These are phyloP conservation scores for Drosophila serrata DNA, from an alignment of 1,140 invertebrate genomes.

Conservation along the genomic window DNA sequence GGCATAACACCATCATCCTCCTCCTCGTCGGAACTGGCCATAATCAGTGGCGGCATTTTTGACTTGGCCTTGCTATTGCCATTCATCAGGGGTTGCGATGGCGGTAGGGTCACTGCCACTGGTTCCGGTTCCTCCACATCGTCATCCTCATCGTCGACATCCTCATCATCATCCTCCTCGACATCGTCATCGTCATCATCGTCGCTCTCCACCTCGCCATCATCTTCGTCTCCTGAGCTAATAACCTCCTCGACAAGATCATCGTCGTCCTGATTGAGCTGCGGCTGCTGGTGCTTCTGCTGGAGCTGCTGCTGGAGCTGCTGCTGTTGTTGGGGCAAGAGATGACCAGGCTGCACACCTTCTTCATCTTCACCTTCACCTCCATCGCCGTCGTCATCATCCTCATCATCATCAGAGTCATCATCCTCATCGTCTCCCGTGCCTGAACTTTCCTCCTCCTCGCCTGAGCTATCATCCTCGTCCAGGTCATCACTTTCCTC, in stretches of 20 bases:
- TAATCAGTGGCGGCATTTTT: conserved; percentile 34
- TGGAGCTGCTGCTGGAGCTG: conserved; percentile 1
- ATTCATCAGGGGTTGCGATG: conserved; percentile 38
- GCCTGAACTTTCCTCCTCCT: conserved; percentile 25
- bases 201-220: conserved; percentile 33
- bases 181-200: conserved; percentile 53
- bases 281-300: conserved; percentile 20
- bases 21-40: conserved; percentile 48
- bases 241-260: conserved; percentile 54
- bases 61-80: conserved; percentile 35
- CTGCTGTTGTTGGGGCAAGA: conserved; percentile 17
- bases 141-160: conserved; percentile 23
- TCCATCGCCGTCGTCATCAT: conserved; percentile 33
- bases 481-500: conserved; percentile 36
- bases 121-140: conserved; percentile 44
- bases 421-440: conserved; percentile 42
- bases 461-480: conserved; percentile 30
- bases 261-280: conserved; percentile 13
- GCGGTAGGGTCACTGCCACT: conserved; percentile 17
- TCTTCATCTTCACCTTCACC: conserved; percentile 42
- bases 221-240: conserved; percentile 62
- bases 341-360: conserved; percentile 28
- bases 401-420: conserved; percentile 21
- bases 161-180: conserved; percentile 52
- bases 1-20: conserved; percentile 34